phyloP scores from a whole-genome alignment of 2,888 invertebrate species.

The Oscheius myriophilus region DNA sequence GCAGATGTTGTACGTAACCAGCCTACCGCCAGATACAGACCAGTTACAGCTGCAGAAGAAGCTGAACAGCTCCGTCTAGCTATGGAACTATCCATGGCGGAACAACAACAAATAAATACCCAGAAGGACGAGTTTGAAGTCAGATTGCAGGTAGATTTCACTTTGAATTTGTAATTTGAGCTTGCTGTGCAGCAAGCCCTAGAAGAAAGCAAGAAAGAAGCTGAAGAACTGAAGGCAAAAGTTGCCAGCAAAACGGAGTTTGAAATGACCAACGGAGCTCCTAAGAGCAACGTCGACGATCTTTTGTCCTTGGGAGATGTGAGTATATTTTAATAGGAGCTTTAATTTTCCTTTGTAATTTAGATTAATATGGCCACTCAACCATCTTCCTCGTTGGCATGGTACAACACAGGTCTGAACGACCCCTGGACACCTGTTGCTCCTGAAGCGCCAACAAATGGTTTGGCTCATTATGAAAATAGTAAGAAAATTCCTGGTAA shows the following conservation, averaged over 20 bases:
- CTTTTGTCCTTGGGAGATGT: slow-evolving; percentile 60
- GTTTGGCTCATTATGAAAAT: too few relatives aligned
- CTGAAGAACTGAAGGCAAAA: slow-evolving; percentile 5
- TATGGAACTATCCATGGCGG: slow-evolving; percentile 96
- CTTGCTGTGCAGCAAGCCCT: slow-evolving; percentile 22
- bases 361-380: slow-evolving; percentile 17
- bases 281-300: slow-evolving; percentile 66
- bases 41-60: slow-evolving; percentile 81
- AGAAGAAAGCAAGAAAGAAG: slow-evolving; percentile 23
- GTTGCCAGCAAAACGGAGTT: not conserved
- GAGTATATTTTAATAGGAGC: not conserved
- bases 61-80: slow-evolving; percentile 97
- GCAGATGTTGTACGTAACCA: slow-evolving; percentile 9
- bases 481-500: not conserved
- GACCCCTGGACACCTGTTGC: slow-evolving; percentile 37
- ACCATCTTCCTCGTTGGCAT: slow-evolving; percentile 27
- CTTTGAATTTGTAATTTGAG: not conserved
- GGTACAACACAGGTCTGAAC: slow-evolving; percentile 28
- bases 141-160: slow-evolving; percentile 85
- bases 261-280: slow-evolving; percentile 19
- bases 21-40: not conserved
- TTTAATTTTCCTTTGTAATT: not conserved
- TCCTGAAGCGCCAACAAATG: slow-evolving; percentile 21
- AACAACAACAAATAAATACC: slow-evolving; percentile 95
- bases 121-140: slow-evolving; percentile 93